Percentiles rank a stretch among this genome's conserved stretches.
Conservation (phyloP, 2,113 vertebrate species). For the Lycaon pictus region DNA sequence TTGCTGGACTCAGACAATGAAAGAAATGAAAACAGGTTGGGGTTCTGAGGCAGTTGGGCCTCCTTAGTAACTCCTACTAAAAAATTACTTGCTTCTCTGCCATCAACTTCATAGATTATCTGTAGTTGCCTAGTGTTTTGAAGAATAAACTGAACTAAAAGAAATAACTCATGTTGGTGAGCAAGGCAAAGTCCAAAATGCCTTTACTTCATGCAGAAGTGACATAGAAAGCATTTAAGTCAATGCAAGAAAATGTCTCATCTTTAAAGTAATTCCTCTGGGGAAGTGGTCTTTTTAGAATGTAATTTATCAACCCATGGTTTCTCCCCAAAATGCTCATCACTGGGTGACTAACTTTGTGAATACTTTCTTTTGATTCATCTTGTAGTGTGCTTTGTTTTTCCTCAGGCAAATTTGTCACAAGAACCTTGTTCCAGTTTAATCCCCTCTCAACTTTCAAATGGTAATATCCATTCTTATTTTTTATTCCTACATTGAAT, state of each 20-base stretch:
- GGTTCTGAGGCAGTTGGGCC: neutral
- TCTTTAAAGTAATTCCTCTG: constrained; percentile 43
- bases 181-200: neutral
- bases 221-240: neutral
- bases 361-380: constrained; percentile 44
- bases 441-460: constrained; percentile 54
- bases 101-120: neutral
- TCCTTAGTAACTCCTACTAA: neutral
- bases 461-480: constrained; percentile 56
- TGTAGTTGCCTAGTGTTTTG: neutral
- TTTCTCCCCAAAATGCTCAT: neutral
- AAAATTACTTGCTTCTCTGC: constrained; percentile 40
- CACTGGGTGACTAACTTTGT: neutral
- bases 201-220: neutral
- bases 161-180: neutral
- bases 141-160: constrained; percentile 20
- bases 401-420: constrained; percentile 65
- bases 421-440: constrained; percentile 44
- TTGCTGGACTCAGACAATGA: neutral
- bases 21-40: neutral
- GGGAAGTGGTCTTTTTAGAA: neutral
- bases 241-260: neutral
- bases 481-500: constrained; percentile 58
- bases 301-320: constrained; percentile 15
- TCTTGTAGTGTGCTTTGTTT: neutral